These are phyloP conservation scores for Herpetotheres cachinnans DNA, from an alignment of 2,113 vertebrate species.

Conservation along the genomic window DNA sequence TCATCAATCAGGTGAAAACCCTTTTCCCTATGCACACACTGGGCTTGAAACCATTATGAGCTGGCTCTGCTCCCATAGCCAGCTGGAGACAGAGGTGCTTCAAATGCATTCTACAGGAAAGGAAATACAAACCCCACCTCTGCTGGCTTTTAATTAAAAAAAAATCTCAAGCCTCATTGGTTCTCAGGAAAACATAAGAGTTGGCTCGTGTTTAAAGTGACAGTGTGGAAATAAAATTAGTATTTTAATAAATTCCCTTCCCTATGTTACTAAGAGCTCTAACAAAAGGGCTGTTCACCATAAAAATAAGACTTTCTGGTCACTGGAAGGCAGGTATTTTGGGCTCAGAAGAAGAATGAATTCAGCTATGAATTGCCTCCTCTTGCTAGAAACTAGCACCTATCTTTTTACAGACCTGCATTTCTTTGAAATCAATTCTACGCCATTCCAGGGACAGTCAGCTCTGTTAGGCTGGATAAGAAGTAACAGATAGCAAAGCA, in stretches of 20 bases:
- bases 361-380: background rate
- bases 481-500: constrained; percentile 20
- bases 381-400: background rate
- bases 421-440: background rate
- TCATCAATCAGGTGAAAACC: constrained; percentile 26
- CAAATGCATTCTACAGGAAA: constrained; percentile 28
- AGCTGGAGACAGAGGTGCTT: constrained; percentile 62
- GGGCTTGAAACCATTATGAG: constrained; percentile 41
- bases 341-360: background rate
- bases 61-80: constrained; percentile 53
- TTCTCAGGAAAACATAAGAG: constrained; percentile 26
- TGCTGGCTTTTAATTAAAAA: constrained; percentile 49
- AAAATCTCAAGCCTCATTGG: constrained; percentile 42
- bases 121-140: constrained; percentile 37
- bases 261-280: background rate
- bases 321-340: background rate
- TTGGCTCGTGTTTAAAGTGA: constrained; percentile 22
- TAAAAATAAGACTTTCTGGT: background rate
- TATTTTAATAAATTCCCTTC: background rate
- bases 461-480: background rate
- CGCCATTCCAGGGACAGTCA: background rate
- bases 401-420: background rate
- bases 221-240: constrained; percentile 18
- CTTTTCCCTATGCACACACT: constrained; percentile 20
- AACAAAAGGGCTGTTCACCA: background rate